phyloP scores from a whole-genome alignment of 2,888 invertebrate species.

The Campopleginae sp. region DNA sequence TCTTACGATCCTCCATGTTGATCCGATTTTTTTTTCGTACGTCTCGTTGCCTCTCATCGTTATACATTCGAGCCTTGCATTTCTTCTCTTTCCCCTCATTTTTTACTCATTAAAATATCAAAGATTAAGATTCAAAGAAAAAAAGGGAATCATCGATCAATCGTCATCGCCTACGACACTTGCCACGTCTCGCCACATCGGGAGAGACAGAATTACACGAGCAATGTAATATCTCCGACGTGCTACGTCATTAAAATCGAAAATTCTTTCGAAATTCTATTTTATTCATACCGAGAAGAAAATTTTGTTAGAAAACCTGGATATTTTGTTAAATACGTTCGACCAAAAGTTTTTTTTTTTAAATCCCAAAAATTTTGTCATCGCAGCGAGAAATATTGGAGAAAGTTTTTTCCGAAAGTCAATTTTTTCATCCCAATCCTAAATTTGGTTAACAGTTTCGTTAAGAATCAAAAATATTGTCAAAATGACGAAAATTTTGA shows the following conservation, averaged over 20 bases:
- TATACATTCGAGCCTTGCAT: background rate
- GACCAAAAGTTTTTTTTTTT: too few relatives aligned
- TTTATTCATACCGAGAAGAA: too few relatives aligned
- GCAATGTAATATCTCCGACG: background rate
- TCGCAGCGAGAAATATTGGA: too few relatives aligned
- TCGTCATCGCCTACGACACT: conserved; percentile 50
- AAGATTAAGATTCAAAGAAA: conserved; percentile 14
- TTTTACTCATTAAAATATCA: conserved; percentile 49
- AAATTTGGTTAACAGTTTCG: too few relatives aligned
- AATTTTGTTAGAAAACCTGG: too few relatives aligned
- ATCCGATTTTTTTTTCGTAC: conserved; percentile 46
- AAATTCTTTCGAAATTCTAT: too few relatives aligned
- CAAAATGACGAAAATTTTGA: too few relatives aligned
- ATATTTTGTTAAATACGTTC: too few relatives aligned
- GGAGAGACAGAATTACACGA: conserved; percentile 9
- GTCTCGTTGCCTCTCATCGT: conserved; percentile 33
- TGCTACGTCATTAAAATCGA: conserved; percentile 31
- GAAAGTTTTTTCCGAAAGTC: too few relatives aligned
- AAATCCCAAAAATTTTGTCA: too few relatives aligned
- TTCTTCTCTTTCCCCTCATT: conserved; percentile 57
- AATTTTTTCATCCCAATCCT: too few relatives aligned
- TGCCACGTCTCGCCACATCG: background rate
- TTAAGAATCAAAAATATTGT: too few relatives aligned
- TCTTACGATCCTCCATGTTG: conserved; percentile 47
- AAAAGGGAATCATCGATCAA: conserved; percentile 48